Evolutionary conservation across 2,888 invertebrate species (phyloP), one percentile per base, ranked within the genome.

Genomic region (Salticus scenicus): DNA sequence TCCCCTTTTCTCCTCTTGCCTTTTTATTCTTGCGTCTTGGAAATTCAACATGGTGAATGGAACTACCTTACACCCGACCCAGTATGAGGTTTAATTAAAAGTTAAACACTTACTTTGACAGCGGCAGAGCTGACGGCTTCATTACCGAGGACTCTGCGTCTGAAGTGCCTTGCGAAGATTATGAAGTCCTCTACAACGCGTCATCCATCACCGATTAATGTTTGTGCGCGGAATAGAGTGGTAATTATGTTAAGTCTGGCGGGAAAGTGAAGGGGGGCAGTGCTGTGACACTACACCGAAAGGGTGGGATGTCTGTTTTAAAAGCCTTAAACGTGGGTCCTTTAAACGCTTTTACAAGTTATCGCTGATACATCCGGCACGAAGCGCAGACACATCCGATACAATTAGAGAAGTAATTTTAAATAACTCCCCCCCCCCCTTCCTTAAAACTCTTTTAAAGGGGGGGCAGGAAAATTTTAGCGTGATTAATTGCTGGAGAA

Each of bases 201-300:
- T 84, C 83, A 84, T 84, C 83, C 77, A 84, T 84, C 83, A 84
- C 41, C 70, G 83, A 84, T 84, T 84, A 84, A 84, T 84, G 83
- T 77, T 77, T 77, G 83, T 66, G 82, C 82, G 77, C 47, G 77
- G 69, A 76, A 83, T 76, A 71, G 82, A 75, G 57, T 77, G 77
- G 83, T 84, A 84, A 84, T 84, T 84, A 84, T 77, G 73, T 77
- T 77, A 77, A 77, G 77, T 77, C 77, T 47, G 69, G 31, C 70
- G 76, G 41, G 63, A 31, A 42, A 7, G 27, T n/a, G 51, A 51
- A 20, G 33, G 8, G 51, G 20, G 30, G 30, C 24, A 70, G 70
- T 47, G 63, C 24, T 30, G 75, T 30, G 76, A 69, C 69, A 69
- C 64, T 64, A 83, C 82, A 84, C 57, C 66, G 73, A 84, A 84